Percentiles rank a stretch among this genome's conserved stretches.
phyloP scores from a whole-genome alignment of 2,888 invertebrate species.

The Ellobium chinense region DNA sequence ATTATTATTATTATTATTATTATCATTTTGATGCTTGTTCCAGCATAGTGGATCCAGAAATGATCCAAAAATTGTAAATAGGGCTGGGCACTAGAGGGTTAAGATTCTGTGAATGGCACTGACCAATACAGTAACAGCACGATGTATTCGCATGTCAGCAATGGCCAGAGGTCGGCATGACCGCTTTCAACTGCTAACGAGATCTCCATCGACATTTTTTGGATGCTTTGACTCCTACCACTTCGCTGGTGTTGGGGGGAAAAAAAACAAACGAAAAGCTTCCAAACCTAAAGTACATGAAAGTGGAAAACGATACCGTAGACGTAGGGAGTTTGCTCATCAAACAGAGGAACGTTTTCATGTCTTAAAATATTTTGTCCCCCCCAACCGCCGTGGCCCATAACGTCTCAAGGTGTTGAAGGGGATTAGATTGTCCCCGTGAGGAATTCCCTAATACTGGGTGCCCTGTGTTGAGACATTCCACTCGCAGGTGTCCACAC shows the following conservation, averaged over 20 bases:
- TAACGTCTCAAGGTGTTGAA: neutral
- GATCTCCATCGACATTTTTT: too few relatives aligned
- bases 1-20: too few relatives aligned
- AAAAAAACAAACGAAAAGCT: neutral
- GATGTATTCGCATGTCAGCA: too few relatives aligned
- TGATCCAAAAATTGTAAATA: too few relatives aligned
- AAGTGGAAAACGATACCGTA: neutral
- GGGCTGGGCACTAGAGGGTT: too few relatives aligned
- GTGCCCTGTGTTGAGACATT: neutral
- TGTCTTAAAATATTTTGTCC: conserved; percentile 28
- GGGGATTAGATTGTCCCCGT: neutral
- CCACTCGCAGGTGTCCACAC: conserved; percentile 22
- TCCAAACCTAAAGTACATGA: neutral
- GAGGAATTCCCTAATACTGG: conserved; percentile 8
- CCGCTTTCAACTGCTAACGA: too few relatives aligned
- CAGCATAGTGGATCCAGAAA: too few relatives aligned
- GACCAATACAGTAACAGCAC: too few relatives aligned
- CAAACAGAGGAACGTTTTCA: conserved; percentile 4
- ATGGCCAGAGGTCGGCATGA: too few relatives aligned
- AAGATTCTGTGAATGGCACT: too few relatives aligned
- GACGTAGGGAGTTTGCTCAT: neutral
- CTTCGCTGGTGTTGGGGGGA: neutral
- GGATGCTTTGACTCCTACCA: neutral
- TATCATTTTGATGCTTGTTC: too few relatives aligned
- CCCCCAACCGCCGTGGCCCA: neutral